Evolutionary conservation across 2,888 invertebrate genomes (phyloP).

Genomic region (Drosophila villosipedis): DNA sequence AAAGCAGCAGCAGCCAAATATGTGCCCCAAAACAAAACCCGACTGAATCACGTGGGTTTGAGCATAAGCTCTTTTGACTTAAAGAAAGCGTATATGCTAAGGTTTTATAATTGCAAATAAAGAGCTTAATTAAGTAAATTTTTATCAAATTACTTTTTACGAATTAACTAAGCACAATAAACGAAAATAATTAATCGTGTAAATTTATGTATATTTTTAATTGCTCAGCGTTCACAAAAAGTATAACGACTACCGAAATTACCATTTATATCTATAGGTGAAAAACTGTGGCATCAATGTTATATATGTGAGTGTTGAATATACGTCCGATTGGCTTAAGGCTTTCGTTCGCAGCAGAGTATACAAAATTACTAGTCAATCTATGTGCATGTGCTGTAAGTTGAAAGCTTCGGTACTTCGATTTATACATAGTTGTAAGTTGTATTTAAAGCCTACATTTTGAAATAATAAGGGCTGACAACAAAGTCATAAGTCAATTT

Average conservation of each 20-base stretch:
- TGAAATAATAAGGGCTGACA: neutral
- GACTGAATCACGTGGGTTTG: constrained; percentile 20
- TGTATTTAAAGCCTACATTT: neutral
- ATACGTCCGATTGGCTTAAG: neutral
- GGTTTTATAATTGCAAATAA: neutral
- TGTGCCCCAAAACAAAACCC: constrained; percentile 44
- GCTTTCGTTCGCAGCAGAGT: neutral
- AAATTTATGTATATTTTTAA: neutral
- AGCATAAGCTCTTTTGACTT: constrained; percentile 3
- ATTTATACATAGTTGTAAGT: neutral
- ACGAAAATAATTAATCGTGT: neutral
- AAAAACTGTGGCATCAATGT: neutral
- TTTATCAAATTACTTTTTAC: neutral
- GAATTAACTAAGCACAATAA: neutral
- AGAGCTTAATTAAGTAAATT: neutral
- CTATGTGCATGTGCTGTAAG: neutral
- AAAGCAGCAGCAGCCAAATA: constrained; percentile 46
- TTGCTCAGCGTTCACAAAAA: neutral
- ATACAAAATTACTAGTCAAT: neutral
- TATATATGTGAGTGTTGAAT: neutral
- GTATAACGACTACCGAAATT: neutral
- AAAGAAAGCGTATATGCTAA: neutral
- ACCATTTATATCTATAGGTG: neutral
- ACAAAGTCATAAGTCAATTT: neutral
- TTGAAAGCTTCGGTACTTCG: neutral